Percentiles rank a stretch among this genome's conserved stretches.
Conservation (phyloP, 2,797 vertebrate species). For the Columba guinea region DNA sequence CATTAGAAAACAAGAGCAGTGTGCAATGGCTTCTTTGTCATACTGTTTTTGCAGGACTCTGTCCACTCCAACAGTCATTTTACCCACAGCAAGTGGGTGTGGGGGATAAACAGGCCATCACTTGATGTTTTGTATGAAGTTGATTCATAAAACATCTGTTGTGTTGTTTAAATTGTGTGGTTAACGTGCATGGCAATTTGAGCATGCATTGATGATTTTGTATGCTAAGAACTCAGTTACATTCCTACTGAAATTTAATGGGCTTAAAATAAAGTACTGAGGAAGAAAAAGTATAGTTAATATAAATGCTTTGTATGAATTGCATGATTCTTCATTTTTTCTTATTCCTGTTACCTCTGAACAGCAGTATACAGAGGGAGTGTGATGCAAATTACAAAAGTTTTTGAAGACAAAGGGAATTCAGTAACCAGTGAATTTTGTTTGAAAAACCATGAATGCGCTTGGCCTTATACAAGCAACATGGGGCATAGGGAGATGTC, state of each 20-base stretch:
- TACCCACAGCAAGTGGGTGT: background rate
- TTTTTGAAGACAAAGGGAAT: background rate
- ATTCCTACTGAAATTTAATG: slow-evolving; percentile 12
- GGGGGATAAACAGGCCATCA: background rate
- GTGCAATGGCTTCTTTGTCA: background rate
- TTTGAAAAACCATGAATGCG: background rate
- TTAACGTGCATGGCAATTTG: slow-evolving; percentile 30
- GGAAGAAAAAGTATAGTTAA: slow-evolving; percentile 43
- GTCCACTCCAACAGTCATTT: background rate
- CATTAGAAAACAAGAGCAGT: background rate
- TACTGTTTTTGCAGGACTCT: background rate
- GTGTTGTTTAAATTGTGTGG: slow-evolving; percentile 30
- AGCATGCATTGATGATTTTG: slow-evolving; percentile 51
- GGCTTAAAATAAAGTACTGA: slow-evolving; percentile 43
- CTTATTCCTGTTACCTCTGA: slow-evolving; percentile 17
- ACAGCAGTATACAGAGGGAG: background rate
- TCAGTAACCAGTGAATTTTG: background rate
- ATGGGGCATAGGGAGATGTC: background rate
- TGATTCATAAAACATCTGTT: background rate
- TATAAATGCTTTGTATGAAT: slow-evolving; percentile 26
- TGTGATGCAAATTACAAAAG: background rate
- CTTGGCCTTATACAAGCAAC: background rate
- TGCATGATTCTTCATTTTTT: slow-evolving; percentile 32
- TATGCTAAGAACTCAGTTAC: slow-evolving; percentile 23
- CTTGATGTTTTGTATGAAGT: background rate